Conservation (phyloP, 2,113 vertebrate genomes). For the Neodontobutis hainanensis region DNA sequence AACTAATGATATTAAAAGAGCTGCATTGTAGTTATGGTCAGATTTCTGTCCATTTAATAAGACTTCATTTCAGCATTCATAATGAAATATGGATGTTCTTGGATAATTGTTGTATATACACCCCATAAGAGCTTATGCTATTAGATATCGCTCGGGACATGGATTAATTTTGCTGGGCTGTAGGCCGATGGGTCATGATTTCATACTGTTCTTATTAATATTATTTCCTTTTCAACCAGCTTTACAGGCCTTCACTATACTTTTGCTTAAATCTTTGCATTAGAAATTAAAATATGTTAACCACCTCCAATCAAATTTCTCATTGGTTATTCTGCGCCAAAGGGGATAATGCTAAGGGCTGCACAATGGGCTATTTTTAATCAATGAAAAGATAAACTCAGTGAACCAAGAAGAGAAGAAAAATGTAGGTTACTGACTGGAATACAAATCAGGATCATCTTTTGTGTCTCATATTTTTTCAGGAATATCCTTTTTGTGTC, state of each 20-base stretch:
- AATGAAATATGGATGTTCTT: no score
- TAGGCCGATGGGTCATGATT: no score
- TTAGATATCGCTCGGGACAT: no score
- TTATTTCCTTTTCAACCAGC: neutral
- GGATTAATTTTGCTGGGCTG: no score
- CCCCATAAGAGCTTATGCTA: no score
- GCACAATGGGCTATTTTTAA: conserved; percentile 58
- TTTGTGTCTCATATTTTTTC: conserved; percentile 25
- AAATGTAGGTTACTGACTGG: conserved; percentile 42
- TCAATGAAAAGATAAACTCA: conserved; percentile 48
- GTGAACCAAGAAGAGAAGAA: conserved; percentile 10
- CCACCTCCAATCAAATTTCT: conserved; percentile 8
- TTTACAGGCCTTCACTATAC: neutral
- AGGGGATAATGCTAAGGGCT: conserved; percentile 37
- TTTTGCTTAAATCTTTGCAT: conserved; percentile 5
- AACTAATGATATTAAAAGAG: no score
- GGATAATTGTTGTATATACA: no score
- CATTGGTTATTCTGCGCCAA: conserved; percentile 28
- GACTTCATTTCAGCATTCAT: no score
- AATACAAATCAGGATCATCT: conserved; percentile 42
- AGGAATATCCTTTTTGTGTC: neutral
- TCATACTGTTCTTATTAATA: neutral
- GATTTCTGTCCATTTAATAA: no score
- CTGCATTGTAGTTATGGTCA: no score
- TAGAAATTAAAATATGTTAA: conserved; percentile 20